Evolutionary conservation across 2,888 invertebrate species (phyloP), one percentile per base, ranked within the genome.

Genomic region (Neocrepidodera transversa): DNA sequence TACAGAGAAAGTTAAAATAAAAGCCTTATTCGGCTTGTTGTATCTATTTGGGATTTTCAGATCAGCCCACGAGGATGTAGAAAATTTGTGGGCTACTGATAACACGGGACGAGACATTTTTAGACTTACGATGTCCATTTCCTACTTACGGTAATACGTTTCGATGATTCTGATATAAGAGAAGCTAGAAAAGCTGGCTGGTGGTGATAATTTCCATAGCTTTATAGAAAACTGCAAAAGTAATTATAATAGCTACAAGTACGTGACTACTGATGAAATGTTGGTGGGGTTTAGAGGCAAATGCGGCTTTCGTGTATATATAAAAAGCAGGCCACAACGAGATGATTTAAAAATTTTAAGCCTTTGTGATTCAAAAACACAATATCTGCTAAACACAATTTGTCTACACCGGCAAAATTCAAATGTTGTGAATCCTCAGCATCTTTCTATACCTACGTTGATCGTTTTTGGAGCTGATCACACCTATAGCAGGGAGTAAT

Each of bases 301-400:
- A 51, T 51, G 51, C 14, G 23, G 43, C 40, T 65, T 65, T 43
- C 47, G 51, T n/a, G 47, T 56, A 42, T 66, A 66, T 57, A 64
- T 66, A 42, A 63, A 60, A 54, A 58, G 50, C 43, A 64, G 62
- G 58, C 58, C 65, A 26, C 42, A 47, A 36, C 47, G 54, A 40
- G 60, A 64, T 57, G 60, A 54, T 20, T 20, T 60, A 36, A 64
- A 64, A 50, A 60, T 64, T 20, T 58, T 49, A 59, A 52, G 50
- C 47, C 28, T n/a, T n/a, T n/a, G n/a, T n/a, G n/a, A n/a, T n/a
- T n/a, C n/a, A n/a, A n/a, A n/a, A n/a, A n/a, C n/a, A n/a, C n/a
- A n/a, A n/a, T n/a, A n/a, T n/a, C n/a, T n/a, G n/a, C n/a, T n/a
- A n/a, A n/a, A n/a, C n/a, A n/a, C n/a, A n/a, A n/a, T n/a, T n/a